Base-by-base conservation (phyloP, 2,888 invertebrate genomes). In the Globia sparganii region DNA sequence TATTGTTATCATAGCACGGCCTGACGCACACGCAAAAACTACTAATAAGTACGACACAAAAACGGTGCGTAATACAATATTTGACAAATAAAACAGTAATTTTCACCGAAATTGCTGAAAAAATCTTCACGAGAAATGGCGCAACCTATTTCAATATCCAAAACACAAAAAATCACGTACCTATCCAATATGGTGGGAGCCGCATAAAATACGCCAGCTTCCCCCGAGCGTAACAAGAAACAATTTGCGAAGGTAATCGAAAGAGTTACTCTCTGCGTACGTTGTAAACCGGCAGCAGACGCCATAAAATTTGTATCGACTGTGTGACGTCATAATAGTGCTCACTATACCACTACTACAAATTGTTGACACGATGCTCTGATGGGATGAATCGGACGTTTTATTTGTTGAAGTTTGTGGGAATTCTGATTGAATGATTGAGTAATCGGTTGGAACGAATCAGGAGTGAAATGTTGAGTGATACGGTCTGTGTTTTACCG, bases 301-400 rank as follows among this genome's bases (percentile, higher is more conserved):
- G 83, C 79, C 83, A 79, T 88, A 88, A 88, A 88, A 82, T 87
- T 82, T 87, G 82, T 87, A 87, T 87, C 76, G 89, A 80, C 71
- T 75, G 40, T 28, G 71, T 84, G 61, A 78, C 89, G 86, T 81
- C 86, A 88, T 73, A 74, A 68, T 73, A 56, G 74, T 71, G 68
- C 68, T 73, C 53, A 46, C 43, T 64, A 65, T 40, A 43, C 31
- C n/a, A 65, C n/a, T 34, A 64, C 37, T 66, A 84, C 87, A 83
- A 83, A 77, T 83, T 86, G 83, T 83, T 62, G 71, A 83, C 86
- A 72, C 68, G 64, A 25, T 40, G 37, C 68, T 46, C 28, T 61
- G 40, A 25, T 64, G 59, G 49, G 40, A 58, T 40, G 28, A 18
- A 72, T 59, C 58, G 71, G 53, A 58, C 18, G 49, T 53, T 80